Base-by-base conservation (phyloP, 2,888 invertebrate species). In the Autographa pulchrina region DNA sequence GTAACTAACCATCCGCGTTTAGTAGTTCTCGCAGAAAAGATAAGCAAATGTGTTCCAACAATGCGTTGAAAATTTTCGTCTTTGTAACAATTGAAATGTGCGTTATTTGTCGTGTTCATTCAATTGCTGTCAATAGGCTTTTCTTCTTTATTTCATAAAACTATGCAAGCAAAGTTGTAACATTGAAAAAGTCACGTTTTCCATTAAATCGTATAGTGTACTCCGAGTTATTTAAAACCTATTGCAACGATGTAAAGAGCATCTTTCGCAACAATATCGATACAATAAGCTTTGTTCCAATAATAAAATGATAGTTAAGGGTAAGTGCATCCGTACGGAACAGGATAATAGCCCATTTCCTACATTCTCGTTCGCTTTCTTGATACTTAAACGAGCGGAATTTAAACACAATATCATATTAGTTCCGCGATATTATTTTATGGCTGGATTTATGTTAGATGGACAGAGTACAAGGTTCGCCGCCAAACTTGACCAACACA, bases 271-370 rank as follows among this genome's bases (percentile, higher is more conserved):
- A 48, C 48, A 48, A 73, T 75, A 77, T 66, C 68, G 18, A 60
- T 61, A 63, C 32, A 41, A 68, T 58, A 68, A 56, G 2, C 20
- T 62, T 14, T 67, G 0, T 20, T 56, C 25, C 31, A 65, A 62
- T 68, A 52, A 20, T 65, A 68, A 63, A 59, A 71, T 60, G 63
- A 20, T 62, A 64, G 58, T 65, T 13, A 61, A 63, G 31, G 58
- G 48, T 80, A 66, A 66, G 61, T 72, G 78, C 78, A 78, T 64
- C 48, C 78, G 58, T 62, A 35, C 65, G 73, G 69, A 78, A 78
- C 58, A 38, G 58, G 41, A 67, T 73, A 81, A 78, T 78, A 70
- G 64, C 67, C 78, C 67, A 68, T 70, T 77, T 73, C 81, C 81
- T 78, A 25, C 81, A 65, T 76, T 72, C 80, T 61, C 52, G 66